A percentile compares a stretch with the other conserved stretches of the same genome.
Conservation (phyloP, 2,113 vertebrate species). For the Enhydra lutris region DNA sequence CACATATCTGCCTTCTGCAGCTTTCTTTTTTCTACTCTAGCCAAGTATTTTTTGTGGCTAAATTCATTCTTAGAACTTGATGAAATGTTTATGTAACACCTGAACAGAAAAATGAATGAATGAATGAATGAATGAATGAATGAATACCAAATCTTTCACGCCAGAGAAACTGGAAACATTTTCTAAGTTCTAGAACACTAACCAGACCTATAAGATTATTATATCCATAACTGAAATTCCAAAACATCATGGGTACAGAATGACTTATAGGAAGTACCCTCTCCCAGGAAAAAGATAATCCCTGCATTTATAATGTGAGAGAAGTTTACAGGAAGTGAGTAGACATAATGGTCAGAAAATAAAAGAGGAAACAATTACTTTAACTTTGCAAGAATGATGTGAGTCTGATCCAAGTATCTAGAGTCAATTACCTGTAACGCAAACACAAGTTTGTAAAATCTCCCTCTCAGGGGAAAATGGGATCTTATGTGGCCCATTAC, state of each 20-base stretch:
- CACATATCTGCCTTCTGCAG: background rate
- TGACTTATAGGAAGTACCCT: background rate
- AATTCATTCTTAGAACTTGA: background rate
- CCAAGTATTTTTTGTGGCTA: background rate
- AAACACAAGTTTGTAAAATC: background rate
- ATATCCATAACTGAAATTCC: background rate
- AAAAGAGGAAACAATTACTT: background rate
- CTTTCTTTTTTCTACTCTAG: background rate
- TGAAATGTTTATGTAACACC: background rate
- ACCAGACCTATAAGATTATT: background rate
- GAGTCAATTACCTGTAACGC: background rate
- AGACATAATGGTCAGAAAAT: background rate
- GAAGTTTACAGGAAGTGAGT: background rate
- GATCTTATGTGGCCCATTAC: background rate
- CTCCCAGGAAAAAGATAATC: background rate
- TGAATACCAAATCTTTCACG: background rate
- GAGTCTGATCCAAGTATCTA: background rate
- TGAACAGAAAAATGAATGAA: background rate
- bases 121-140: background rate
- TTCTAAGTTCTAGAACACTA: background rate
- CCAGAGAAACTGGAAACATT: background rate
- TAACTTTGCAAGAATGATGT: background rate
- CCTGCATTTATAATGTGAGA: background rate
- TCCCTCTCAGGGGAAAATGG: background rate
- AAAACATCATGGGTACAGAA: background rate